Conservation (phyloP, 2,888 invertebrate genomes). For the Cremastinae sp. region DNA sequence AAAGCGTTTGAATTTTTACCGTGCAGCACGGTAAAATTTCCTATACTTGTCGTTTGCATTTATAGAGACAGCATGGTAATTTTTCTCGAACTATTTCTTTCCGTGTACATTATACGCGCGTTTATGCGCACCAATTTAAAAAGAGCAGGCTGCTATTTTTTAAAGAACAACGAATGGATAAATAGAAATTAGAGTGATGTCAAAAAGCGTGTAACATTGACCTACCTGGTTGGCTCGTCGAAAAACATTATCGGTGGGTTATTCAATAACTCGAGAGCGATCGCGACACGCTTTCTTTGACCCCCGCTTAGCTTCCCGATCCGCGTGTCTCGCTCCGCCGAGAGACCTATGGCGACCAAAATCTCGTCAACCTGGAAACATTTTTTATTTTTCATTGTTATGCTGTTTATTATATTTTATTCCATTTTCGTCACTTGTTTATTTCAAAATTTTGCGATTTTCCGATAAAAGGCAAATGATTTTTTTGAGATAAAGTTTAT, state of each 20-base stretch:
- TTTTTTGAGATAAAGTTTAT: too few relatives aligned
- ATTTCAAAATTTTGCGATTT: background rate
- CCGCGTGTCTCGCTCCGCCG: conserved; percentile 85
- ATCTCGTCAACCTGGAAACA: conserved; percentile 93
- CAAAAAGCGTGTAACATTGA: background rate
- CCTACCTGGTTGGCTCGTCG: conserved; percentile 94
- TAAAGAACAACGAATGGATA: too few relatives aligned
- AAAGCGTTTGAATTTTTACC: too few relatives aligned
- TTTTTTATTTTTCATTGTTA: background rate
- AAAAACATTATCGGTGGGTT: conserved; percentile 96
- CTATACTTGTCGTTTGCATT: too few relatives aligned
- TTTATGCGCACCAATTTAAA: too few relatives aligned
- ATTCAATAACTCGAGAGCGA: conserved; percentile 94
- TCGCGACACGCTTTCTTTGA: conserved; percentile 93
- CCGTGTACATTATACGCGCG: background rate
- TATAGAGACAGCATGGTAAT: too few relatives aligned
- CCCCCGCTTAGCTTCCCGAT: conserved; percentile 92
- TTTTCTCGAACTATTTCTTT: background rate
- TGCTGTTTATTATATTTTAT: background rate
- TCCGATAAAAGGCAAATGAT: too few relatives aligned
- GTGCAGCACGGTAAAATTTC: too few relatives aligned
- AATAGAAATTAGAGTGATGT: too few relatives aligned
- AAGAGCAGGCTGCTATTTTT: too few relatives aligned
- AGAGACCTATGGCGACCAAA: conserved; percentile 88
- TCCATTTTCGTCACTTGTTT: background rate